Base-by-base conservation (phyloP, 1,140 invertebrate species). In the Hermetia illucens region DNA sequence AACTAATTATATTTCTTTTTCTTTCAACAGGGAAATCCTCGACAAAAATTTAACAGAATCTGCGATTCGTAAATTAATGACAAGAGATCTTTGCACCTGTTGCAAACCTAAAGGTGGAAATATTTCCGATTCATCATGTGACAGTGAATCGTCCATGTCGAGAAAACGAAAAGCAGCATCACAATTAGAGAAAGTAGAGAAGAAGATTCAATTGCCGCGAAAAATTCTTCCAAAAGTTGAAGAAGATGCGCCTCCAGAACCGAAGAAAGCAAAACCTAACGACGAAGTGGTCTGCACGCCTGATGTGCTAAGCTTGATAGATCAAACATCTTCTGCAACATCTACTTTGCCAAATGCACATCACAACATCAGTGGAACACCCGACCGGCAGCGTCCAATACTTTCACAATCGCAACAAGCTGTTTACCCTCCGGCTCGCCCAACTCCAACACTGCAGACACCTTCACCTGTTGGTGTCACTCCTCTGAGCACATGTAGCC, bases 271-370 rank as follows among this genome's bases (percentile, higher is more conserved):
- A 0, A 59, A 57, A 36, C 50, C 47, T 2, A 58, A 61, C 31
- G 51, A 58, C 40, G 58, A 61, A 32, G 51, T 61, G n/a, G 55
- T 61, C 8, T 61, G 58, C 17, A 61, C 58, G 2, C 58, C 58
- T 8, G 58, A 61, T 44, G 34, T 61, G 19, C 42, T 60, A 0
- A 60, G 53, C 33, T 56, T 60, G 54, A 31, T 60, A 16, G 56
- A 56, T 19, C 56, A 53, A 3, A 55, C 58, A 21, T 58, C 53
- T 34, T 52, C 58, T n/a, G n/a, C n/a, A n/a, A n/a, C n/a, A n/a
- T n/a, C n/a, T n/a, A n/a, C n/a, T n/a, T n/a, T n/a, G n/a, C n/a
- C n/a, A n/a, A n/a, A n/a, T n/a, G n/a, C n/a, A n/a, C n/a, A n/a
- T n/a, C n/a, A n/a, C n/a, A n/a, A n/a, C n/a, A n/a, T n/a, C n/a